Percentiles rank a stretch among this genome's conserved stretches.
phyloP scores from a whole-genome alignment of 2,797 vertebrate species.

The Nyctibius grandis region DNA sequence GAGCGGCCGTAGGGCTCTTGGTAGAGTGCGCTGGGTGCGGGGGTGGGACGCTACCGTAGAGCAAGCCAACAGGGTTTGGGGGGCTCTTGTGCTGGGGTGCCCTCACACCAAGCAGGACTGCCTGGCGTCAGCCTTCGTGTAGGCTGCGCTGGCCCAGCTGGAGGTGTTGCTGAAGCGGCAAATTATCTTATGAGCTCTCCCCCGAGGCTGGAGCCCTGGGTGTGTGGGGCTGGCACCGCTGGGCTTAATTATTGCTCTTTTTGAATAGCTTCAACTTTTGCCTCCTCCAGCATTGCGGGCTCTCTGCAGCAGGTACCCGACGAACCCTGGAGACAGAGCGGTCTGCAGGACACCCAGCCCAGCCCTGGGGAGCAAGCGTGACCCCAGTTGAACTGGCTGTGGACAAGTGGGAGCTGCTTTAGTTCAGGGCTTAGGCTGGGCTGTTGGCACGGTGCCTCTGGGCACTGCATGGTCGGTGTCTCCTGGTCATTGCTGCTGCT shows the following conservation, averaged over 20 bases:
- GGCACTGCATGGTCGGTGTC: background rate
- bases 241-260: background rate
- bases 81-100: fast-evolving
- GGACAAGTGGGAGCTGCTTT: background rate
- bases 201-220: background rate
- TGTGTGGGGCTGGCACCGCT: background rate
- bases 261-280: background rate
- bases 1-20: fast-evolving
- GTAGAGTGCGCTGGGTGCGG: background rate
- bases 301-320: background rate
- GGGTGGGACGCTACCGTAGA: fast-evolving
- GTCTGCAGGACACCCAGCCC: background rate
- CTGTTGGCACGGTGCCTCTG: background rate
- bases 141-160: background rate
- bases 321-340: fast-evolving
- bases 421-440: background rate
- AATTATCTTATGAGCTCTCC: background rate
- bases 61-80: fast-evolving
- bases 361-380: fast-evolving
- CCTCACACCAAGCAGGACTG: fast-evolving
- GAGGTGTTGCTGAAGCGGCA: background rate
- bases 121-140: background rate
- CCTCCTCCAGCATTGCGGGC: fast-evolving
- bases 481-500: background rate
- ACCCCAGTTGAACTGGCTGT: fast-evolving